A percentile compares a stretch with the other conserved stretches of the same genome.
phyloP scores from a whole-genome alignment of 2,113 vertebrate genomes.

The Phodopus roborovskii region DNA sequence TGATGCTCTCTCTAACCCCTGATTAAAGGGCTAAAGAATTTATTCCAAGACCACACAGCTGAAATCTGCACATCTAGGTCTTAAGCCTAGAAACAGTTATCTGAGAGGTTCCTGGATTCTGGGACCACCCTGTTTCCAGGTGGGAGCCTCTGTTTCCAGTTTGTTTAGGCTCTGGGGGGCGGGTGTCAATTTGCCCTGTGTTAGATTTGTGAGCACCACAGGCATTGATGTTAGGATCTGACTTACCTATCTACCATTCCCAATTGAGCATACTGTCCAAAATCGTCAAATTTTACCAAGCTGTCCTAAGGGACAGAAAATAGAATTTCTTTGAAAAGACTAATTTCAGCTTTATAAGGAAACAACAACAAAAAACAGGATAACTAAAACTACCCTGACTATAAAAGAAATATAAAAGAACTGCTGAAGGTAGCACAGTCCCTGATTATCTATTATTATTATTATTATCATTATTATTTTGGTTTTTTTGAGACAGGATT shows the following conservation, averaged over 20 bases:
- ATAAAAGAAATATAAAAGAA: not conserved
- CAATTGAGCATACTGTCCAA: not conserved
- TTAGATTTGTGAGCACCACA: not conserved
- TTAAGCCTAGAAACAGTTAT: not conserved
- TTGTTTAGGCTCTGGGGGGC: not conserved
- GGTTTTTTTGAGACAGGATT: too few species aligned
- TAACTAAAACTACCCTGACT: not conserved
- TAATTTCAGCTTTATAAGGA: not conserved
- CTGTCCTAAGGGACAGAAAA: slow-evolving; percentile 10
- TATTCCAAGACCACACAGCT: not conserved
- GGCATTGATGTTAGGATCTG: not conserved
- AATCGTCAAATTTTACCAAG: not conserved
- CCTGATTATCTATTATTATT: not conserved
- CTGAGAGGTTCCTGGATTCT: not conserved
- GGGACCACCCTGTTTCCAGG: not conserved
- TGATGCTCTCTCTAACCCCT: not conserved
- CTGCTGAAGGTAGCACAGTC: not conserved
- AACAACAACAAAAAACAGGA: not conserved
- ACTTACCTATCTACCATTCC: not conserved
- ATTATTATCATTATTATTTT: too few species aligned
- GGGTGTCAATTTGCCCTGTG: not conserved
- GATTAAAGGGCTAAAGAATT: not conserved
- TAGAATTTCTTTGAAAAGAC: not conserved
- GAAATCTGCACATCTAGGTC: not conserved
- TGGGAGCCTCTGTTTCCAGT: not conserved